A percentile compares a stretch with the other conserved stretches of the same genome.
Evolutionary conservation across 2,797 vertebrate genomes (phyloP).

Genomic region (Chelon labrosus): DNA sequence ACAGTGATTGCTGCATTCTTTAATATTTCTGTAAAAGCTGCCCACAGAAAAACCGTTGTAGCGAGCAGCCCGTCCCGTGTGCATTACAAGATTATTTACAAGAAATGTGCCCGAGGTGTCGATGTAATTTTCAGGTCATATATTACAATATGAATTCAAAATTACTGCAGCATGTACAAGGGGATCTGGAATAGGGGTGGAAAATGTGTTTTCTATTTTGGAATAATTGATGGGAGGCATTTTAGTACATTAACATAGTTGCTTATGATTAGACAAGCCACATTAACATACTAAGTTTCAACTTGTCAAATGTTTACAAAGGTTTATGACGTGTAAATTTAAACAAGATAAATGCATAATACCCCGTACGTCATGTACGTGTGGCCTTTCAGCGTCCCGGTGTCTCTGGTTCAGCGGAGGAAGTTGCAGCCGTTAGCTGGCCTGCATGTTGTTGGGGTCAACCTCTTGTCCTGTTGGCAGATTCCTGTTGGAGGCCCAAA

Average conservation of each 20-base stretch:
- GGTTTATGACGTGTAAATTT: conserved; percentile 51
- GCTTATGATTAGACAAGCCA: conserved; percentile 51
- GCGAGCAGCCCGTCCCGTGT: conserved; percentile 24
- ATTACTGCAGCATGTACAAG: conserved; percentile 43
- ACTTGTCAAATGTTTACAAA: conserved; percentile 39
- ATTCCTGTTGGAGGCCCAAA: conserved; percentile 55
- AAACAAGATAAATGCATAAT: conserved; percentile 39
- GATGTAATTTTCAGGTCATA: conserved; percentile 55
- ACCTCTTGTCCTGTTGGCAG: conserved; percentile 65
- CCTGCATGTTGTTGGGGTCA: conserved; percentile 59
- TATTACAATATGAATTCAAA: conserved; percentile 62
- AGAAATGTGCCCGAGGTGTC: conserved; percentile 61
- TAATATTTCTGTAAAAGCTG: conserved; percentile 55
- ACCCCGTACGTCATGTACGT: conserved; percentile 24
- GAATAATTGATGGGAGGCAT: conserved; percentile 48
- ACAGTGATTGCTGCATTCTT: conserved; percentile 50
- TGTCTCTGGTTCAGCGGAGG: conserved; percentile 22
- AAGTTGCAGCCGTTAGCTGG: conserved; percentile 45
- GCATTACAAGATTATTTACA: conserved; percentile 66
- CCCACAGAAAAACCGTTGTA: conserved; percentile 57
- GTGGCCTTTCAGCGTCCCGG: conserved; percentile 24
- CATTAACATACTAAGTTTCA: conserved; percentile 54
- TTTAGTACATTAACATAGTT: conserved; percentile 44
- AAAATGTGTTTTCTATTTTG: conserved; percentile 59
- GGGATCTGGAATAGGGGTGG: neutral